Base-by-base conservation (phyloP, 2,888 invertebrate genomes). In the Agrotis puta region DNA sequence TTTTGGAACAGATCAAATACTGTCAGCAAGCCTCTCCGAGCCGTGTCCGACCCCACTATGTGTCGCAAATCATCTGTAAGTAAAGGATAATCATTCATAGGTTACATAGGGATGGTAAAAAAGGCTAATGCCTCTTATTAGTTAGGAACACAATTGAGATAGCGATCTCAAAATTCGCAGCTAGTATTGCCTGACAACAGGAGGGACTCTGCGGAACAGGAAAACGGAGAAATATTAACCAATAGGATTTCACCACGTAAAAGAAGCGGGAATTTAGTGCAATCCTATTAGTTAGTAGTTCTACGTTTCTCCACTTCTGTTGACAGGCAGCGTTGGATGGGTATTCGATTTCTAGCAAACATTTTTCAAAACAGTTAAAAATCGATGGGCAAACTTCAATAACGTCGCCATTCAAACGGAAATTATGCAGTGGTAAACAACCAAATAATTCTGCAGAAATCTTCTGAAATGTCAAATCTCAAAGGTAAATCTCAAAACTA, bases 1-100 rank as follows among this genome's bases (percentile, higher is more conserved):
- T 98, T 97, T 95, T 99, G 99, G 87, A 99, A 98, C 87, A 99
- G 96, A 88, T 98, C 98, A 91, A 99, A 99, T 39, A 99, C 97
- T 18, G 98, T 97, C 66, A 98, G 94, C 18, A 98, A 95, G 6
- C 99, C 99, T 83, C 98, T 97, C 27, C 98, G 96, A 4, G 98
- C 98, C 3, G 98, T 98, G 89, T 99, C 98, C 56, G 98, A 98
- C 1, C 99, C 99, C 70, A 99, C 98, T 84, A 99, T 97, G 89
- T 98, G 98, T 85, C 98, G 97, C 74, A 99, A 94, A 92, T 99
- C 99, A 94, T 99, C 99, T 97, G 94, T 27, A 94, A 94, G 14
- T 20, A 33, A 77, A 65, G 6, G 16, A 13, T n/a, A 27, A 54
- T 18, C 18, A 9, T 18, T 24, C 9, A 54, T 54, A 27, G 4